A percentile compares a stretch with the other conserved stretches of the same genome.
phyloP scores from a whole-genome alignment of 2,113 vertebrate species.

The Platycercus adscitus region DNA sequence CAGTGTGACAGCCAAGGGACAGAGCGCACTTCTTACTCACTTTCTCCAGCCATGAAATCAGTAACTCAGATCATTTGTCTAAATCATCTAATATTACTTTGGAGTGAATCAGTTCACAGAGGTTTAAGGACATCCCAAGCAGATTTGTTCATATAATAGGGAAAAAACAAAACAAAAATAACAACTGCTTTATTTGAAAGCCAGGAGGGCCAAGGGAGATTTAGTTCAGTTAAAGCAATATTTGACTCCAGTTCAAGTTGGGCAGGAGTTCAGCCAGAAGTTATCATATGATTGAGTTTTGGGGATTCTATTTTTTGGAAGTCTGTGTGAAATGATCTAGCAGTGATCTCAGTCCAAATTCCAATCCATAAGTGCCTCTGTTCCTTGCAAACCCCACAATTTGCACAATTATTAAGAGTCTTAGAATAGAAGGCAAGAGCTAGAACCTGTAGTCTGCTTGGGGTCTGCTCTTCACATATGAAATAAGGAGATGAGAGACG shows the following conservation, averaged over 20 bases:
- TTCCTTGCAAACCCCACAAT: neutral
- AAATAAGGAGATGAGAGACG: neutral
- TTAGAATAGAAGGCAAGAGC: neutral
- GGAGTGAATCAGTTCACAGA: neutral
- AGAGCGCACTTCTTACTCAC: slow-evolving; percentile 36
- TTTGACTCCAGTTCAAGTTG: slow-evolving; percentile 49
- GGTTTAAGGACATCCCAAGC: slow-evolving; percentile 11
- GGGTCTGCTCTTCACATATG: neutral
- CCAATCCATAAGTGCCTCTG: neutral
- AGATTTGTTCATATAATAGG: slow-evolving; percentile 30
- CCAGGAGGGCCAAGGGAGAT: neutral
- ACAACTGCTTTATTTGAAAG: slow-evolving; percentile 50
- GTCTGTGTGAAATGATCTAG: slow-evolving; percentile 4
- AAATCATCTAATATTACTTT: slow-evolving; percentile 30
- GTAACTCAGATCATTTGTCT: slow-evolving; percentile 27
- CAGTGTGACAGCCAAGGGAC: slow-evolving; percentile 21
- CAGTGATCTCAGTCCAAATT: neutral
- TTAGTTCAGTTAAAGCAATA: slow-evolving; percentile 14
- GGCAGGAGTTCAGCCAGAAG: slow-evolving; percentile 63
- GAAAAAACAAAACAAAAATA: slow-evolving; percentile 40
- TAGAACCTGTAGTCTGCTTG: neutral
- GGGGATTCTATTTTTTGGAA: slow-evolving; percentile 43
- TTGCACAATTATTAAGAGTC: neutral
- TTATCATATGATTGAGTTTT: slow-evolving; percentile 69
- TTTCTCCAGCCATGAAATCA: slow-evolving; percentile 35